A percentile compares a stretch with the other conserved stretches of the same genome.
Evolutionary conservation across 2,888 invertebrate species (phyloP).

Genomic region (Lasioglossum leucozonium): DNA sequence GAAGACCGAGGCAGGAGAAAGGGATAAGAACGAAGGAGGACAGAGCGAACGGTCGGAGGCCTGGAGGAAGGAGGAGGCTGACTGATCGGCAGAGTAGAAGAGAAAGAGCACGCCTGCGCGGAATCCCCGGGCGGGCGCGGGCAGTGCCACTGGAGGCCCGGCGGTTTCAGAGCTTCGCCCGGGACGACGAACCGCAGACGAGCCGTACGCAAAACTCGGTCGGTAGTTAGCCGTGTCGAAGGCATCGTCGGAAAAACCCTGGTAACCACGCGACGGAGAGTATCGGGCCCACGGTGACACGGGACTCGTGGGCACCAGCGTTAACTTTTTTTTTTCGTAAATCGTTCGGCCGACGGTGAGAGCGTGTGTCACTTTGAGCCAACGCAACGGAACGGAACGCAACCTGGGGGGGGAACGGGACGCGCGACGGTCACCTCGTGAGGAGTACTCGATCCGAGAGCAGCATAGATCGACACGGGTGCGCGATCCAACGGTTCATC

Average conservation of each 20-base stretch:
- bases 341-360: not conserved
- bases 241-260: conserved; percentile 45
- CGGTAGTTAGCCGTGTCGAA: conserved; percentile 66
- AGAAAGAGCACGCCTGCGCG: conserved; percentile 83
- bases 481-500: conserved; percentile 30
- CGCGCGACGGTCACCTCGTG: not conserved
- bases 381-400: not conserved
- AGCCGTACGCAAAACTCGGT: conserved; percentile 73
- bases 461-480: conserved; percentile 15
- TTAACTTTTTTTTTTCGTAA: conserved; percentile 9
- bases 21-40: conserved; percentile 69
- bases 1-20: conserved; percentile 56
- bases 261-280: conserved; percentile 35
- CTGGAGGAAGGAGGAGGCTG: conserved; percentile 75
- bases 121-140: conserved; percentile 84
- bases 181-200: conserved; percentile 83
- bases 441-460: conserved; percentile 1
- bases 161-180: conserved; percentile 85
- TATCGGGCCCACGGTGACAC: conserved; percentile 34
- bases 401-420: not conserved
- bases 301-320: not conserved
- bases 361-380: conserved; percentile 7
- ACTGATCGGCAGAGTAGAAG: conserved; percentile 78
- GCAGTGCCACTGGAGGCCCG: conserved; percentile 84
- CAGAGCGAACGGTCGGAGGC: conserved; percentile 59